These are phyloP conservation scores for Anser brachyrhynchus DNA, from an alignment of 2,113 vertebrate species.

Conservation along the genomic window DNA sequence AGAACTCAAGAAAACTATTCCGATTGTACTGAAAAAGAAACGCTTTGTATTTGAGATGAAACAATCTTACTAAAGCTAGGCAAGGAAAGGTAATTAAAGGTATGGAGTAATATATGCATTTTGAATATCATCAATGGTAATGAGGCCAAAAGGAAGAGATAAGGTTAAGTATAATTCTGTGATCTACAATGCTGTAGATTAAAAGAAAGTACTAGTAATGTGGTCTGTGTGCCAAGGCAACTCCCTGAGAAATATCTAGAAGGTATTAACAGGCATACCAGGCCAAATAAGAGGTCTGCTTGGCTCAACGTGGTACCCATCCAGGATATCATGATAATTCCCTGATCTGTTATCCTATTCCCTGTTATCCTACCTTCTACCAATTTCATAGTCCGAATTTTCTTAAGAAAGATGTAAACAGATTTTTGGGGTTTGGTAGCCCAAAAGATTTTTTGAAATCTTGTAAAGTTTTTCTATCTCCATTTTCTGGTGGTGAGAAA, in stretches of 20 bases:
- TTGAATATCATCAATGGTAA: conserved; percentile 34
- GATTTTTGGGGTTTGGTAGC: not conserved
- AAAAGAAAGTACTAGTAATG: not conserved
- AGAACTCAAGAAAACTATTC: not conserved
- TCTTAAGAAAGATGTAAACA: not conserved
- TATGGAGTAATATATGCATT: conserved; percentile 18
- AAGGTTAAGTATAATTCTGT: not conserved
- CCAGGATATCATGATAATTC: not conserved
- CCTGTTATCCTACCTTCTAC: not conserved
- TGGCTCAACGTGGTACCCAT: fast-evolving
- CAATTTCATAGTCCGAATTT: not conserved
- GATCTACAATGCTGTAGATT: not conserved
- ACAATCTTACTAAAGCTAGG: conserved; percentile 32
- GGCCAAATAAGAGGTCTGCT: not conserved
- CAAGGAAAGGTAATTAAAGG: conserved; percentile 28
- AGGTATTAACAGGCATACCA: not conserved
- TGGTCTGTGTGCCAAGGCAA: not conserved
- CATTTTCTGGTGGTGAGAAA: not conserved
- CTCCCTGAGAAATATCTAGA: conserved; percentile 9
- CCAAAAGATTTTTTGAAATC: not conserved
- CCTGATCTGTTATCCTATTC: not conserved
- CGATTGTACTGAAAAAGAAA: not conserved
- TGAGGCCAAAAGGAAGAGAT: conserved; percentile 43
- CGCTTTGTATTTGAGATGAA: conserved; percentile 57
- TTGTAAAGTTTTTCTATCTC: not conserved